These are phyloP conservation scores for Contarinia nasturtii DNA, from an alignment of 1,140 invertebrate species.

Conservation along the genomic window DNA sequence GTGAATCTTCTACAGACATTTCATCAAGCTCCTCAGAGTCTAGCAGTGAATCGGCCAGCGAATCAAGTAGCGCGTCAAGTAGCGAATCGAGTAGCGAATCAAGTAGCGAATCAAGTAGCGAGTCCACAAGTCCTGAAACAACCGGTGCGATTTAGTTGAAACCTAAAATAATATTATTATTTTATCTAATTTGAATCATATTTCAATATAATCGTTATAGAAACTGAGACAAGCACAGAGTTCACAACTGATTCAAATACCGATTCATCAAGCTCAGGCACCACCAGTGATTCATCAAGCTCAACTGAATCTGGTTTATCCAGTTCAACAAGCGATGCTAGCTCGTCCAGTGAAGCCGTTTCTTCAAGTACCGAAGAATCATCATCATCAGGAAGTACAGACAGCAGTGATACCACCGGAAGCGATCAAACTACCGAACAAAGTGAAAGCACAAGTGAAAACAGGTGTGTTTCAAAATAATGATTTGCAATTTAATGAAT, in stretches of 20 bases:
- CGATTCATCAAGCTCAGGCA: slow-evolving; percentile 6
- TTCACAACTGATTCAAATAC: slow-evolving; percentile 6
- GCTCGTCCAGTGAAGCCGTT: slow-evolving; percentile 4
- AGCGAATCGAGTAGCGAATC: neutral
- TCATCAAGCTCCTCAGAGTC: slow-evolving; percentile 7
- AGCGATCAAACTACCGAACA: neutral
- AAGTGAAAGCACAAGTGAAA: neutral
- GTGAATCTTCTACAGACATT: neutral
- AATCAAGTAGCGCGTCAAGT: neutral
- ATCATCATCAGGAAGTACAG: slow-evolving; percentile 1
- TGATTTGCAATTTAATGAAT: too few relatives aligned
- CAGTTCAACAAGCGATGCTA: too few relatives aligned
- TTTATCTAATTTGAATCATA: too few relatives aligned
- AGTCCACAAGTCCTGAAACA: neutral
- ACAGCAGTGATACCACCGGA: slow-evolving; percentile 2
- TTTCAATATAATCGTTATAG: neutral
- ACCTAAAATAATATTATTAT: too few relatives aligned
- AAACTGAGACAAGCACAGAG: slow-evolving; percentile 6
- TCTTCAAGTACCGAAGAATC: neutral
- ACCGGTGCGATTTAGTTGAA: neutral
- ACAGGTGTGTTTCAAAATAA: too few relatives aligned
- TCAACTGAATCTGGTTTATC: too few relatives aligned
- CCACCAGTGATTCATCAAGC: too few relatives aligned
- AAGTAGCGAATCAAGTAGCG: neutral
- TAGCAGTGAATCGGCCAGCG: slow-evolving; percentile 1